These are phyloP conservation scores for Hylyphantes graminicola DNA, from an alignment of 1,140 invertebrate species.

Conservation along the genomic window DNA sequence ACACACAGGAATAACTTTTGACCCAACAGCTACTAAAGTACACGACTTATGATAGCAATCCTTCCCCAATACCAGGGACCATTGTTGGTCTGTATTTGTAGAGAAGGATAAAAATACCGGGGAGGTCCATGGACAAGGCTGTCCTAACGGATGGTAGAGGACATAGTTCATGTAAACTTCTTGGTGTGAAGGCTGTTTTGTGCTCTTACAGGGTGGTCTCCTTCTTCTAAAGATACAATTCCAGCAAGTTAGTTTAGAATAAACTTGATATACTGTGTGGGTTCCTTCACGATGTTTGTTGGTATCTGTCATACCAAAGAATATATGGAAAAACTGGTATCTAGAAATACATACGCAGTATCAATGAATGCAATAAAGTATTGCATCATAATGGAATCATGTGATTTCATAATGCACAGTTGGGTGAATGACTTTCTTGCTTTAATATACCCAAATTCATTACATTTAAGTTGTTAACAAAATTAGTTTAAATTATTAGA, in stretches of 20 bases:
- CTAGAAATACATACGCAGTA: no score
- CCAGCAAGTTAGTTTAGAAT: background rate
- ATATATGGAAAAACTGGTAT: no score
- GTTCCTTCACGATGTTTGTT: constrained; percentile 20
- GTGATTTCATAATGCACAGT: no score
- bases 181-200: constrained; percentile 15
- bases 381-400: no score
- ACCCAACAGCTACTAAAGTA: background rate
- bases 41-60: background rate
- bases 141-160: constrained; percentile 18
- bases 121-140: constrained; percentile 4
- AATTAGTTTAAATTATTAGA: no score
- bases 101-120: constrained; percentile 4
- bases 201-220: constrained; percentile 43
- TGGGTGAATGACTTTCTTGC: no score
- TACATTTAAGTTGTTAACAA: no score
- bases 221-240: constrained; percentile 33
- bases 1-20: background rate
- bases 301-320: no score
- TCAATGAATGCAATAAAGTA: no score
- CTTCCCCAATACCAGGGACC: background rate
- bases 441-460: no score
- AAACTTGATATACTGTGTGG: constrained; percentile 23
- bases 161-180: constrained; percentile 38
- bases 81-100: constrained; percentile 5